Conservation (phyloP, 1,140 invertebrate species). For the Ceratosolen fusciceps region DNA sequence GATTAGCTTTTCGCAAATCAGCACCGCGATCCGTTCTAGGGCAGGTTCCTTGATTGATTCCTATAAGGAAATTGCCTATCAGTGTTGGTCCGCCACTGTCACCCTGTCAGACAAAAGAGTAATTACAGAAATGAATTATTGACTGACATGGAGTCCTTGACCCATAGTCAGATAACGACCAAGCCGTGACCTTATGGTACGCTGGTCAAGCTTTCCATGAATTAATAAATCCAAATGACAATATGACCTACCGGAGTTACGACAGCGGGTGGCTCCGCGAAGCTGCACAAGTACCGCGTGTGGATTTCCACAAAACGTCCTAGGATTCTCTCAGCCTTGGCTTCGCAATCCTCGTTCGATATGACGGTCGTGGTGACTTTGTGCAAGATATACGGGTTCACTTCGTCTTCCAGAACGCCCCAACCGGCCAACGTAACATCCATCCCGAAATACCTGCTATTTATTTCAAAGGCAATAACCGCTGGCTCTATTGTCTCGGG, state of each 20-base stretch:
- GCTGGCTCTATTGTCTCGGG: background rate
- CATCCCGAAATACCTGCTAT: background rate
- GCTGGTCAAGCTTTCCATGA: too few relatives aligned
- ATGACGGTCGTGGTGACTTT: background rate
- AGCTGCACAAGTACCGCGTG: background rate
- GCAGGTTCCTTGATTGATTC: background rate
- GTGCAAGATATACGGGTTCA: background rate
- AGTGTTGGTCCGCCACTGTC: slow-evolving; percentile 3
- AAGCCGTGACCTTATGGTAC: too few relatives aligned
- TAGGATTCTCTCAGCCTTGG: background rate
- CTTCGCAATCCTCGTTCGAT: background rate
- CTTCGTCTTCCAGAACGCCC: background rate
- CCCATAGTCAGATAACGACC: too few relatives aligned
- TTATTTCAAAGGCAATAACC: background rate
- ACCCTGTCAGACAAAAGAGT: background rate
- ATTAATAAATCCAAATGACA: too few relatives aligned
- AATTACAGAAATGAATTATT: too few relatives aligned
- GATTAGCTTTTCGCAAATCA: background rate
- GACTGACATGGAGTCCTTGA: too few relatives aligned
- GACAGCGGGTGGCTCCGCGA: background rate
- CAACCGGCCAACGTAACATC: background rate
- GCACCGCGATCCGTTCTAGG: background rate
- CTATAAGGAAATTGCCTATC: background rate
- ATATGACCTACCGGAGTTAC: background rate
- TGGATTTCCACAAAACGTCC: background rate